Evolutionary conservation across 1,140 invertebrate genomes (phyloP).

Genomic region (Drosophila jambulina): DNA sequence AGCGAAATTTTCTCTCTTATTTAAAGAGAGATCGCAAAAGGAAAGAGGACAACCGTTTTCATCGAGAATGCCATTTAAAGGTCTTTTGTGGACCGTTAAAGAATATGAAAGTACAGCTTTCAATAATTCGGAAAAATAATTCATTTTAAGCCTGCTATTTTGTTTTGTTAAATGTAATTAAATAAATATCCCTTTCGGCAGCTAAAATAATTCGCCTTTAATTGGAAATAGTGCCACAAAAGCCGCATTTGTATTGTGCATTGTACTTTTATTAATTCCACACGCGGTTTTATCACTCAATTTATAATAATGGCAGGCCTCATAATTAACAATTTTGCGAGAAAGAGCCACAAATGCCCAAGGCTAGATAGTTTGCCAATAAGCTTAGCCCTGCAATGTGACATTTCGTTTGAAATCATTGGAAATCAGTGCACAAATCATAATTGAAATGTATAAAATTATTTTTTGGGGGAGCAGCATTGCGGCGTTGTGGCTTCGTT

Average conservation of each 20-base stretch:
- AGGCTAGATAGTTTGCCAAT: constrained; percentile 9
- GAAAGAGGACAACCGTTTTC: no score
- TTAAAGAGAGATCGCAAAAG: not conserved
- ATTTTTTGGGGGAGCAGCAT: not conserved
- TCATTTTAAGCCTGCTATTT: not conserved
- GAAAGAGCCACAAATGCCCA: constrained; percentile 18
- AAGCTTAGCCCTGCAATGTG: constrained; percentile 9
- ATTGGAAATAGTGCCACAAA: constrained; percentile 7
- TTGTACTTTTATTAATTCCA: constrained; percentile 38
- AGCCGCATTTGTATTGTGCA: constrained; percentile 16
- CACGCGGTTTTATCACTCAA: constrained; percentile 56
- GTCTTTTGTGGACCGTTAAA: not conserved
- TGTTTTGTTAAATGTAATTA: not conserved
- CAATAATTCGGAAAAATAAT: no score
- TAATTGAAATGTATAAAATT: constrained; percentile 40
- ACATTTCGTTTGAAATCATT: constrained; percentile 10
- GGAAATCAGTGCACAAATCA: constrained; percentile 34
- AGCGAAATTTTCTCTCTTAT: not conserved
- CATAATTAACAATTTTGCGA: constrained; percentile 47
- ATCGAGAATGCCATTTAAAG: no score
- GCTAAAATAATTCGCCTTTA: constrained; percentile 2
- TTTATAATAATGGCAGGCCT: constrained; percentile 46
- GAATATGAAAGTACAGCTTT: not conserved
- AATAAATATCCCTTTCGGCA: not conserved
- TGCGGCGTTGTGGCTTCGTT: constrained; percentile 9